Conservation (phyloP, 2,888 invertebrate species). For the Dermolepida albohirtum region DNA sequence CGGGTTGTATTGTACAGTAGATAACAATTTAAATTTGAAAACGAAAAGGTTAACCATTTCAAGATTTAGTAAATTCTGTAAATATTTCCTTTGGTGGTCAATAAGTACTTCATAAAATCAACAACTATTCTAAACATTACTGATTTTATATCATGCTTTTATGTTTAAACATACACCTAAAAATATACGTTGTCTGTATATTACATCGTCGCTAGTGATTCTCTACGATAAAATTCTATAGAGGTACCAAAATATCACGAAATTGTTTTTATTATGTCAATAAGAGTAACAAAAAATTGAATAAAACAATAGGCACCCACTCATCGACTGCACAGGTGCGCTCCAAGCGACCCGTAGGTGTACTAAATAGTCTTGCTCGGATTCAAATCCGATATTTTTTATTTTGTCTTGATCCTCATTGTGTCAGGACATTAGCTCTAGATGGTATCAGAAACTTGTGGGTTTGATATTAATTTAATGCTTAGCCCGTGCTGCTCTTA, state of each 20-base stretch:
- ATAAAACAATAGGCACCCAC: slow-evolving; percentile 60
- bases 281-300: slow-evolving; percentile 49
- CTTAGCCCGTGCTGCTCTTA: slow-evolving; percentile 57
- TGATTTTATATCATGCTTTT: too few relatives aligned
- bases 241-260: slow-evolving; percentile 45
- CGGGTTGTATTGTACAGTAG: too few relatives aligned
- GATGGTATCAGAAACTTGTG: slow-evolving; percentile 61
- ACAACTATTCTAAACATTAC: too few relatives aligned
- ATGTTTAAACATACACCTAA: slow-evolving; percentile 14
- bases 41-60: too few relatives aligned
- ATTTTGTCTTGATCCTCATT: slow-evolving; percentile 63
- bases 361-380: slow-evolving; percentile 65
- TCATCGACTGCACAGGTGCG: slow-evolving; percentile 58
- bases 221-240: slow-evolving; percentile 28
- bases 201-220: slow-evolving; percentile 15
- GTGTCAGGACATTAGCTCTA: slow-evolving; percentile 65
- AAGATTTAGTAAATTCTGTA: too few relatives aligned
- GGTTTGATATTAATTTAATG: slow-evolving; percentile 64
- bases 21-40: too few relatives aligned
- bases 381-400: slow-evolving; percentile 63
- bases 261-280: slow-evolving; percentile 57
- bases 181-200: slow-evolving; percentile 15
- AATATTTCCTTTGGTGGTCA: too few relatives aligned
- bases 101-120: too few relatives aligned
- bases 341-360: slow-evolving; percentile 61